phyloP scores from a whole-genome alignment of 2,888 invertebrate genomes.

The Drosophila subsilvestris region DNA sequence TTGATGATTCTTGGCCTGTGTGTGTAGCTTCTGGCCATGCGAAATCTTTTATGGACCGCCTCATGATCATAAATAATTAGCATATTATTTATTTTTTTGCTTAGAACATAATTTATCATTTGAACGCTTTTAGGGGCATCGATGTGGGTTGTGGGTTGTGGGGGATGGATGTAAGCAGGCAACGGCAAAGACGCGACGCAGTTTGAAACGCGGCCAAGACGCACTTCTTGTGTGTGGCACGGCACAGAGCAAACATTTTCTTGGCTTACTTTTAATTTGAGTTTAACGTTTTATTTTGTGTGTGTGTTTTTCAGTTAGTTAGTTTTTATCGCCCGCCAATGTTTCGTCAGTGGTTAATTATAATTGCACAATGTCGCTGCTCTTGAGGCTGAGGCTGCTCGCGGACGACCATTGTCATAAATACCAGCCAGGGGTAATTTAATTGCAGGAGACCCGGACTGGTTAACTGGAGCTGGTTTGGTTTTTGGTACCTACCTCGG shows the following conservation, averaged over 20 bases:
- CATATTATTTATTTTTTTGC: conserved; percentile 32
- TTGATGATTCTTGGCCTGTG: conserved; percentile 11
- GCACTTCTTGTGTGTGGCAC: conserved; percentile 30
- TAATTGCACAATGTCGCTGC: conserved; percentile 65
- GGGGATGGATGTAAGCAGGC: conserved; percentile 3
- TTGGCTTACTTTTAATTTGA: conserved; percentile 22
- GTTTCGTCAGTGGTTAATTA: conserved; percentile 41
- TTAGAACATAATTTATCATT: conserved; percentile 51
- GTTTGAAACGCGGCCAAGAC: conserved; percentile 16
- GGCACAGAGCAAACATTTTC: conserved; percentile 25
- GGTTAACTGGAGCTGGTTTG: conserved; percentile 30
- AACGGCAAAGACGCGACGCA: conserved; percentile 32
- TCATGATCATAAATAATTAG: conserved; percentile 32
- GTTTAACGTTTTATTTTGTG: conserved; percentile 8
- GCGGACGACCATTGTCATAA: conserved; percentile 23
- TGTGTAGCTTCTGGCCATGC: conserved; percentile 32
- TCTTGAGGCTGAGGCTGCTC: conserved; percentile 20
- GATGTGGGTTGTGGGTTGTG: conserved; percentile 17
- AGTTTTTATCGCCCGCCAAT: conserved; percentile 1
- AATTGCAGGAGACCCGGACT: conserved; percentile 25
- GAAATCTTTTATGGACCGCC: conserved; percentile 1
- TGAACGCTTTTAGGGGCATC: conserved; percentile 22
- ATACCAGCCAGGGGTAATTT: conserved; percentile 28
- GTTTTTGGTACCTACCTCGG: conserved; percentile 52
- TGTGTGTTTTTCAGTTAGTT: background rate